Evolutionary conservation across 2,797 vertebrate species (phyloP).

Genomic region (Sciurus vulgaris): DNA sequence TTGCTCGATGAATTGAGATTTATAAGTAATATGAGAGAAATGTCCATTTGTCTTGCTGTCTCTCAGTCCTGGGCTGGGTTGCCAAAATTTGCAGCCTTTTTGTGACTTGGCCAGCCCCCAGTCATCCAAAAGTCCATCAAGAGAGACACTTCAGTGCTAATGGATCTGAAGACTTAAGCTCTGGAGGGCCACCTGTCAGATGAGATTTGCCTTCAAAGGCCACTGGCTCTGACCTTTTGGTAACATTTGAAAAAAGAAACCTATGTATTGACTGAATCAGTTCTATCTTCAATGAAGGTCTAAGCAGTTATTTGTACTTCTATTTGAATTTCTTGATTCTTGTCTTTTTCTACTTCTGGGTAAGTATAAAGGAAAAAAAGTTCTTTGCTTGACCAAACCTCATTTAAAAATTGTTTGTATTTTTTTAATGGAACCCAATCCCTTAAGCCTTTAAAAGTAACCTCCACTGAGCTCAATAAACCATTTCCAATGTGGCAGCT

Average conservation of each 20-base stretch:
- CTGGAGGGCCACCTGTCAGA: constrained; percentile 26
- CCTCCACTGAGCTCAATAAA: background rate
- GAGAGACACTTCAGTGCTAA: constrained; percentile 51
- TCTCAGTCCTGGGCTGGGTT: background rate
- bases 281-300: background rate
- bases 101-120: constrained; percentile 2
- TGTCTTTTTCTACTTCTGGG: constrained; percentile 62
- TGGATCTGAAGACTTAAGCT: constrained; percentile 16
- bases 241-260: constrained; percentile 71
- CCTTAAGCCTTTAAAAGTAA: constrained; percentile 76
- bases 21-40: background rate
- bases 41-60: background rate
- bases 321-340: constrained; percentile 58
- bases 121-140: constrained; percentile 1
- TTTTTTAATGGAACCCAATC: constrained; percentile 68
- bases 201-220: constrained; percentile 81
- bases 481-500: background rate
- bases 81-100: background rate
- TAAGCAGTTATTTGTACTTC: constrained; percentile 57
- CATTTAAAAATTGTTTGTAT: constrained; percentile 77
- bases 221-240: constrained; percentile 77
- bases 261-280: constrained; percentile 29
- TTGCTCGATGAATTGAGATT: constrained; percentile 27
- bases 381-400: constrained; percentile 62
- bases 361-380: constrained; percentile 70